Base-by-base conservation (phyloP, 2,797 vertebrate genomes). In the Lemur catta region DNA sequence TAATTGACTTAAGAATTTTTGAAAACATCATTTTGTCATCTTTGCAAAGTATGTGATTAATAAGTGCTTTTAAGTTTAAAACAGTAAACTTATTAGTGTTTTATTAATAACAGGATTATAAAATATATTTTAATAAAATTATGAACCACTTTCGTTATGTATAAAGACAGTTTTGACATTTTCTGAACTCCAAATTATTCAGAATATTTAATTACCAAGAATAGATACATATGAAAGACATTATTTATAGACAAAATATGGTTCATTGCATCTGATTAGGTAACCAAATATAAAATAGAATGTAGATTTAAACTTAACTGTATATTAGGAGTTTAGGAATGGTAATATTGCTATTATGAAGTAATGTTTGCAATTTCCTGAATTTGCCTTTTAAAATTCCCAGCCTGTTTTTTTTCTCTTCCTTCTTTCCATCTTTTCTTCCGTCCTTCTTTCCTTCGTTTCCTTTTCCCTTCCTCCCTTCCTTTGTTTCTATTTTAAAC, bases 181-280 rank as follows among this genome's bases (percentile, higher is more conserved):
- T 63, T 89, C 26, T 9, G 8, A 50, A 30, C 30, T 84, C 18
- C 13, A 89, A 81, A 61, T 50, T 87, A 20, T 59, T 7, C 6
- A 96, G 9, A 5, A 7, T 50, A 11, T 95, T 96, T 91, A 80
- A 81, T 69, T 82, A 63, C 22, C 72, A 87, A 57, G n/a, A 74
- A 48, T 43, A 84, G 24, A 15, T 76, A 30, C 24, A 67, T 57
- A 41, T 48, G 48, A 46, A 89, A 41, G 8, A 50, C 2, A 80
- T 67, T 35, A 38, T 75, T 67, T 43, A 1, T 69, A 82, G 30
- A 79, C 0, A 74, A 84, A 71, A 28, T 17, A 46, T 33, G 38
- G 67, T 63, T 79, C 35, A 67, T 67, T 87, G 8, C 5, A 69
- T 52, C 41, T 7, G 50, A 43, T 30, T 55, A 67, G 11, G 4